Conservation (phyloP, 2,797 vertebrate genomes). For the Halcyon badia region DNA sequence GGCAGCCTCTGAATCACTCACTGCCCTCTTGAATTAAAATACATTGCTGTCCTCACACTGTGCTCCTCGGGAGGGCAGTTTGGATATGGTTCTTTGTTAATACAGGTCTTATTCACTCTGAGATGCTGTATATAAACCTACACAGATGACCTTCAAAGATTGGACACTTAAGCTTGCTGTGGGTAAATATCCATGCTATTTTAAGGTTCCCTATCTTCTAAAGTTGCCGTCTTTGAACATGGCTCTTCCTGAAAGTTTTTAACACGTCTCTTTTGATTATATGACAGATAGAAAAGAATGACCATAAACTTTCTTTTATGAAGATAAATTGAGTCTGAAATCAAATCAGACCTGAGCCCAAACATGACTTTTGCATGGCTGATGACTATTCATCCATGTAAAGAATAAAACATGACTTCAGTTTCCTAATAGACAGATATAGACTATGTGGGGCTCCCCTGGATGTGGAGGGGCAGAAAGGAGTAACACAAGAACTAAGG, state of each 20-base stretch:
- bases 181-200: not conserved
- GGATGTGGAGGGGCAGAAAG: not conserved
- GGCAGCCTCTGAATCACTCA: not conserved
- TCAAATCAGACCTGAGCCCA: not conserved
- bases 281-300: not conserved
- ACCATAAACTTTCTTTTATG: not conserved
- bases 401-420: not conserved
- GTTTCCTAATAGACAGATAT: not conserved
- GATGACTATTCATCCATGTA: not conserved
- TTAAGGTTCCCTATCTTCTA: not conserved
- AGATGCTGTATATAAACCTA: not conserved
- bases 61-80: not conserved
- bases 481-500: not conserved
- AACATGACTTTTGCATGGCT: not conserved
- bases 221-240: not conserved
- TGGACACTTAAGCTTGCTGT: not conserved
- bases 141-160: not conserved
- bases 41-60: not conserved
- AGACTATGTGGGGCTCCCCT: not conserved
- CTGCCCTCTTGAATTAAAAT: not conserved
- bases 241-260: not conserved
- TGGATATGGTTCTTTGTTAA: not conserved
- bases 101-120: not conserved
- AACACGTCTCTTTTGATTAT: not conserved
- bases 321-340: constrained; percentile 30